Evolutionary conservation across 2,113 vertebrate species (phyloP), one percentile per base, ranked within the genome.

Genomic region (Cathartes aura): DNA sequence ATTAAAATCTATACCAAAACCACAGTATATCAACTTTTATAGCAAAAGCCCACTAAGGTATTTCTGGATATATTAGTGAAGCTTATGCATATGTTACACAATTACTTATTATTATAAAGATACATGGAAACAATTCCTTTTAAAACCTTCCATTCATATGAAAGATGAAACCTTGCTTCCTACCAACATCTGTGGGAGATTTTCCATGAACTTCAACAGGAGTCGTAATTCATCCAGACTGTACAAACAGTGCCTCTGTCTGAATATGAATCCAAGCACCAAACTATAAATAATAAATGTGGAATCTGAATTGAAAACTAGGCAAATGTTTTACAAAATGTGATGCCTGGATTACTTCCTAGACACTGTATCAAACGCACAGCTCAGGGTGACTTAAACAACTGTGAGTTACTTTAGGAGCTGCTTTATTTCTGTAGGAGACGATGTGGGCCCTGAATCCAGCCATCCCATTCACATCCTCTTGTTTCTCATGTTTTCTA

Each of bases 221-320:
- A 86, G 23, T 12, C 20, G 1, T 62, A 90, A 84, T 74, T 90
- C 22, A 60, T 42, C 30, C 55, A 84, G 63, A 87, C 72, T 50
- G 12, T 38, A 53, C 29, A 76, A 92, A 48, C 38, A 68, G 50
- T 72, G 17, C 4, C 8, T 23, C 67, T 73, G 16, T 70, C 53
- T 89, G 81, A 87, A 91, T 82, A 83, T 53, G 16, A 93, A 92
- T 64, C 36, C 19, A 73, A 72, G 12, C 12, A 70, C 24, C 40
- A 76, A 81, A 32, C 5, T 53, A 74, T 91, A 94, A 92, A 89
- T 90, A 96, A 87, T 78, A 79, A 71, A 94, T 66, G 59, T 50
- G n/a, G 32, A 87, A 78, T 81, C 84, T 84, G 36, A 92, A 83
- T 38, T 53, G 22, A 94, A 96, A 92, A 58, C 15, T 27, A 50